A percentile compares a stretch with the other conserved stretches of the same genome.
Evolutionary conservation across 2,113 vertebrate species (phyloP).

Genomic region (Zootoca vivipara): DNA sequence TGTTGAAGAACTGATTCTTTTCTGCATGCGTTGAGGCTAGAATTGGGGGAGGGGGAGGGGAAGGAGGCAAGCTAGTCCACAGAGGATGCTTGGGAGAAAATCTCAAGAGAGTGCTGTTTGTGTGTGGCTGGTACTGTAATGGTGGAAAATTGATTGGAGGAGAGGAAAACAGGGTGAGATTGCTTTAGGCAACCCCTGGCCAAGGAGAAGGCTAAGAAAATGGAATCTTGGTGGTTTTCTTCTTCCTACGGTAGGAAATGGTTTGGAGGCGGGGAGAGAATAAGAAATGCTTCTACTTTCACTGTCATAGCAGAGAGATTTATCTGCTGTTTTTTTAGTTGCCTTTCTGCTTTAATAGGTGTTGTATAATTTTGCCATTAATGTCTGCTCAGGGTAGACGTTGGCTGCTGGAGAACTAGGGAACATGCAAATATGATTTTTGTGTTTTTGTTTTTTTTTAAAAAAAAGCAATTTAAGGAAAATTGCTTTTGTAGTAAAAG

Average conservation of each 20-base stretch:
- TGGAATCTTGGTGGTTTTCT: constrained; percentile 5
- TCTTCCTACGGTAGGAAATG: constrained; percentile 25
- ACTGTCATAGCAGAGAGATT: constrained; percentile 1
- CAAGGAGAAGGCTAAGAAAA: constrained; percentile 15
- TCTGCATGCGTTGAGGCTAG: constrained; percentile 54
- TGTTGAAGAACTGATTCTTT: constrained; percentile 7
- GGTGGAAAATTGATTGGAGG: constrained; percentile 68
- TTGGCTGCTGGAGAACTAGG: constrained; percentile 49
- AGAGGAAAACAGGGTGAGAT: constrained; percentile 62
- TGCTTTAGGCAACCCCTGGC: constrained; percentile 23
- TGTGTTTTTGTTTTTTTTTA: neutral
- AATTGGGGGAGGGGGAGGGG: constrained; percentile 54
- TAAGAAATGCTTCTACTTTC: constrained; percentile 28
- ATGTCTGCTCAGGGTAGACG: constrained; percentile 56
- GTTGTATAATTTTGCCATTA: constrained; percentile 59
- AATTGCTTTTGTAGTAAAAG: neutral
- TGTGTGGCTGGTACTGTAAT: constrained; percentile 57
- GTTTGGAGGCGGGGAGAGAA: neutral
- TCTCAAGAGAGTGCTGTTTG: constrained; percentile 28
- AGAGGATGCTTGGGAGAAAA: constrained; percentile 45
- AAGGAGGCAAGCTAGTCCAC: constrained; percentile 29
- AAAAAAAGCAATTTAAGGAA: neutral
- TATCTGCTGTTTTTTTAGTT: constrained; percentile 16
- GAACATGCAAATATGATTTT: constrained; percentile 9
- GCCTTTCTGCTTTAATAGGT: constrained; percentile 43